Conservation (phyloP, 2,113 vertebrate species). For the Cyanoramphus novaezelandiae region DNA sequence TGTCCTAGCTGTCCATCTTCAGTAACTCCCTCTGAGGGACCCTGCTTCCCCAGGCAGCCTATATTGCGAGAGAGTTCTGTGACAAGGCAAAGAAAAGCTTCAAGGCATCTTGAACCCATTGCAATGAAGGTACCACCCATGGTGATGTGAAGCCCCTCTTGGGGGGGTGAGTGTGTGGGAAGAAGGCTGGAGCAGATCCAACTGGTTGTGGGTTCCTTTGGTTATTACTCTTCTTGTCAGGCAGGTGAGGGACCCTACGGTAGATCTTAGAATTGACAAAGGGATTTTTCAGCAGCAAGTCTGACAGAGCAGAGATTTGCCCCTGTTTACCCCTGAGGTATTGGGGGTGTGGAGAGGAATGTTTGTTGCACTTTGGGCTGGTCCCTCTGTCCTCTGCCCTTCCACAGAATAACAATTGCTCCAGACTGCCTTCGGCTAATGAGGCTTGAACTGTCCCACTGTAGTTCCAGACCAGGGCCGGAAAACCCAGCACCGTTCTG, state of each 20-base stretch:
- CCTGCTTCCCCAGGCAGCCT: not conserved
- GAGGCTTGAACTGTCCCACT: not conserved
- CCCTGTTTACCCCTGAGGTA: not conserved
- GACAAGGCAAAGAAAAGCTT: not conserved
- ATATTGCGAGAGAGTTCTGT: not conserved
- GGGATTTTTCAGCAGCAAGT: not conserved
- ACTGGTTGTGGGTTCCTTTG: not conserved
- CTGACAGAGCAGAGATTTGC: not conserved
- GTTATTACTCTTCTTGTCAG: not conserved
- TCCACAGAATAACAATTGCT: not conserved
- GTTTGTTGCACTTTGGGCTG: not conserved
- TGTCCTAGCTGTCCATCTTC: not conserved
- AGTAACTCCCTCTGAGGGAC: not conserved
- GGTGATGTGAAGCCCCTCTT: not conserved
- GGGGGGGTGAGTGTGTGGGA: accelerated
- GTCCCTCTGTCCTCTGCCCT: not conserved
- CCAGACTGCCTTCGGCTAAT: not conserved
- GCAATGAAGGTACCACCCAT: not conserved
- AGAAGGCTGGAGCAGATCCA: not conserved
- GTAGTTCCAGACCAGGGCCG: not conserved
- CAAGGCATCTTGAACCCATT: not conserved
- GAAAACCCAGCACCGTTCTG: not conserved
- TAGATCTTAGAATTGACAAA: not conserved
- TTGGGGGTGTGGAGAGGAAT: not conserved
- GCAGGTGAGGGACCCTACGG: not conserved